phyloP scores from a whole-genome alignment of 2,888 invertebrate genomes.

The Rhamphomyia laevipes region DNA sequence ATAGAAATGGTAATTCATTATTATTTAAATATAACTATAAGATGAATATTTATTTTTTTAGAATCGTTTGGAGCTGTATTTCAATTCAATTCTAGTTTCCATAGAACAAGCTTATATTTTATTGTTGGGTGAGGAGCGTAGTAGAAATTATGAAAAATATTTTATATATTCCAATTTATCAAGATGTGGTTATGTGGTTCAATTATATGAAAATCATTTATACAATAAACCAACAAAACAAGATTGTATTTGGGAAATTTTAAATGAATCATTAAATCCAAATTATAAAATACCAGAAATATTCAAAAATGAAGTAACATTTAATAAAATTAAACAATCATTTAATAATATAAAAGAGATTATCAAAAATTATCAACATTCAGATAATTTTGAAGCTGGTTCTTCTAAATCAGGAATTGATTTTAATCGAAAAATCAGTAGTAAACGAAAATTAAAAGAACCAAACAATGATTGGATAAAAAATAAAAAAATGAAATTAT shows the following conservation, averaged over 20 bases:
- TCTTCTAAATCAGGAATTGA: background rate
- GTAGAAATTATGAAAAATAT: slow-evolving; percentile 25
- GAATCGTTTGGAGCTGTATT: slow-evolving; percentile 31
- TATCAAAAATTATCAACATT: slow-evolving; percentile 15
- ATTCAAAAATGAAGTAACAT: slow-evolving; percentile 19
- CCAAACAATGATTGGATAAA: slow-evolving; percentile 9
- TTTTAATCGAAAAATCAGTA: background rate
- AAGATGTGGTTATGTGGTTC: slow-evolving; percentile 31
- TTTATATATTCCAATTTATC: slow-evolving; percentile 29
- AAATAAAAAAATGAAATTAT: slow-evolving; percentile 1
- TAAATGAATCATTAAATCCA: slow-evolving; percentile 20
- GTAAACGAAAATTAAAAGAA: background rate
- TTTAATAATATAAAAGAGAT: slow-evolving; percentile 19
- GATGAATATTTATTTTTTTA: slow-evolving; percentile 13
- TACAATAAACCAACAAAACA: slow-evolving; percentile 14
- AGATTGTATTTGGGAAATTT: slow-evolving; percentile 30
- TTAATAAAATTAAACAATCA: slow-evolving; percentile 13
- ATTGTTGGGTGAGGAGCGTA: slow-evolving; percentile 25
- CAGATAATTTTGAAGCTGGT: background rate
- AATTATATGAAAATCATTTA: slow-evolving; percentile 20
- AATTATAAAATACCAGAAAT: slow-evolving; percentile 19
- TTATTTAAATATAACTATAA: background rate
- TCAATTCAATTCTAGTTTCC: slow-evolving; percentile 23
- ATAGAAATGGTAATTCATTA: slow-evolving; percentile 26
- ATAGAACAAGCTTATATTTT: slow-evolving; percentile 32